phyloP scores from a whole-genome alignment of 2,113 vertebrate species.

The Equus przewalskii region DNA sequence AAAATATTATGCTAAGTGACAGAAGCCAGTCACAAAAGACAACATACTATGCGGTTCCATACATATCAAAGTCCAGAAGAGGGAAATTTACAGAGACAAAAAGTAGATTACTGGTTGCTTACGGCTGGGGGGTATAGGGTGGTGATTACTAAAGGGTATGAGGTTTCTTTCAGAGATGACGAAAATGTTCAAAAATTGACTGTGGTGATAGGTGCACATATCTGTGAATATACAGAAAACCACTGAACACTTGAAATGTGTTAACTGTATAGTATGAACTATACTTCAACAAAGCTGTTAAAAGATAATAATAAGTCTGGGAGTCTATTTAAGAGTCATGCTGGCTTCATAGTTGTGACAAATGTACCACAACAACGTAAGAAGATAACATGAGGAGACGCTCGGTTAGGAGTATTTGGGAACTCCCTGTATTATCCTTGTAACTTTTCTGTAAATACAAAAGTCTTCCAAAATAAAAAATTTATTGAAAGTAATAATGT shows the following conservation, averaged over 20 bases:
- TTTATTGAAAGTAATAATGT: not conserved
- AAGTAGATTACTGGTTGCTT: not conserved
- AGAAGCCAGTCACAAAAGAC: slow-evolving; percentile 16
- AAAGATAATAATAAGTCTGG: not conserved
- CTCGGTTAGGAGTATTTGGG: not conserved
- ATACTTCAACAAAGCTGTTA: slow-evolving; percentile 37
- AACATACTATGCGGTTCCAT: not conserved
- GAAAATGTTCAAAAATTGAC: slow-evolving; percentile 40
- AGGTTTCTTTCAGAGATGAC: slow-evolving; percentile 26
- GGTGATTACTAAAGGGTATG: not conserved
- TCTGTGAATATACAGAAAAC: not conserved
- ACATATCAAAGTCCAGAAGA: slow-evolving; percentile 10
- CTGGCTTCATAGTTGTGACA: too few relatives aligned
- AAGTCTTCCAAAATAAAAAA: too few relatives aligned
- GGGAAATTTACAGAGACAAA: not conserved
- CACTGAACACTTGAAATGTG: not conserved
- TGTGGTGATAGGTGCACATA: not conserved
- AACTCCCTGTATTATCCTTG: not conserved
- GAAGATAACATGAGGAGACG: too few relatives aligned
- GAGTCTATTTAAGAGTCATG: too few relatives aligned
- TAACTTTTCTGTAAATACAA: too few relatives aligned
- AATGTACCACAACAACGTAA: too few relatives aligned
- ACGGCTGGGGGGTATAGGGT: not conserved
- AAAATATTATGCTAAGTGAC: slow-evolving; percentile 7
- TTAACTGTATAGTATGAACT: not conserved